Percentiles rank a stretch among this genome's conserved stretches.
These are phyloP conservation scores for Papilio xuthus DNA, from an alignment of 1,140 invertebrate species.

Conservation along the genomic window DNA sequence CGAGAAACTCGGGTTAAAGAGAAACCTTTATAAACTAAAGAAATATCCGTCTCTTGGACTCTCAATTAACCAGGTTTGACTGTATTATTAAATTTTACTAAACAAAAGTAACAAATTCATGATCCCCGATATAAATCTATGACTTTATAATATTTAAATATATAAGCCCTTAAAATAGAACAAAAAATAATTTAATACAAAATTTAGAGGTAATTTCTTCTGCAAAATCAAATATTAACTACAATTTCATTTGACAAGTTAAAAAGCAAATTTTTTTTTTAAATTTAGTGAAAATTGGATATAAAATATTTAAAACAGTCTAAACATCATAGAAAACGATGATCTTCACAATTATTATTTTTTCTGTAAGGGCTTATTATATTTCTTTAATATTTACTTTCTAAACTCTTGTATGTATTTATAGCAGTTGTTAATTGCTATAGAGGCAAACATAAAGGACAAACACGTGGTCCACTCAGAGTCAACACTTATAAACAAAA, in stretches of 20 bases:
- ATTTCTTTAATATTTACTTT: neutral
- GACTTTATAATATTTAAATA: constrained; percentile 7
- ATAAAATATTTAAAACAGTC: too few species aligned
- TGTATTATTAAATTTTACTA: neutral
- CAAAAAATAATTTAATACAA: too few species aligned
- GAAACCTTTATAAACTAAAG: too few species aligned
- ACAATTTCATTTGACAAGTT: too few species aligned
- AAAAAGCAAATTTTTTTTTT: too few species aligned
- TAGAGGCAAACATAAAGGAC: neutral
- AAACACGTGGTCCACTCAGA: constrained; percentile 22
- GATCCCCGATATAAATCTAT: constrained; percentile 23
- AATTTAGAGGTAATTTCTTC: too few species aligned
- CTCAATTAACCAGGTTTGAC: too few species aligned
- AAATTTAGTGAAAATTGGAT: too few species aligned
- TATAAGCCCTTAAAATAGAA: constrained; percentile 1
- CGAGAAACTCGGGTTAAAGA: too few species aligned
- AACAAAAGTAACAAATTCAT: constrained; percentile 17
- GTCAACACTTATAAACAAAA: constrained; percentile 31
- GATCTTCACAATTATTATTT: too few species aligned
- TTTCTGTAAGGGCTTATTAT: neutral
- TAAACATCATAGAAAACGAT: too few species aligned
- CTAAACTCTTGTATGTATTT: neutral
- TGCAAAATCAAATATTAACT: too few species aligned
- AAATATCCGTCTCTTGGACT: neutral
- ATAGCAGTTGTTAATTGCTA: constrained; percentile 32